Conservation (phyloP, 2,797 vertebrate genomes). For the Oceanodroma leucorhoa region DNA sequence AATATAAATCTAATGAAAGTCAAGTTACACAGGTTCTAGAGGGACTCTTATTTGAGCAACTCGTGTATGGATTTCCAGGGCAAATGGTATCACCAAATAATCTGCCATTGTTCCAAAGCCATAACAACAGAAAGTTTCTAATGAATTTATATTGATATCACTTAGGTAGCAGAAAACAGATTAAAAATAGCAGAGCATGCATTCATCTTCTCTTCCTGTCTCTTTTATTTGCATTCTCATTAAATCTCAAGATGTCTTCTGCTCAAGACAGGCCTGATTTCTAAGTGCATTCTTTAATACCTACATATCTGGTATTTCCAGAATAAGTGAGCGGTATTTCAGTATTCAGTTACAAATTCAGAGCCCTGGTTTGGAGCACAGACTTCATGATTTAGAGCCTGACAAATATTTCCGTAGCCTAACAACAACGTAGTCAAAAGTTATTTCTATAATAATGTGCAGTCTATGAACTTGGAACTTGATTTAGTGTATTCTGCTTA, state of each 20-base stretch:
- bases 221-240: background rate
- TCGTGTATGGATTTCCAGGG: background rate
- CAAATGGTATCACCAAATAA: background rate
- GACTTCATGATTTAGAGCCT: background rate
- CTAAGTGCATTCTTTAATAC: background rate
- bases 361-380: background rate
- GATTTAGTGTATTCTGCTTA: background rate
- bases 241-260: background rate
- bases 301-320: background rate
- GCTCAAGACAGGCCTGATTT: background rate
- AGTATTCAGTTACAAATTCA: background rate
- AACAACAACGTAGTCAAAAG: background rate
- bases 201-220: background rate
- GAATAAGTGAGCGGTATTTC: accelerated
- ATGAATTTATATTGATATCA: background rate
- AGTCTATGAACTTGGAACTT: background rate
- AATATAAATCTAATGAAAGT: background rate
- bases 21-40: background rate
- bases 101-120: background rate
- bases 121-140: background rate
- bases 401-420: background rate
- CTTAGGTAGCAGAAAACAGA: background rate
- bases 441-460: background rate
- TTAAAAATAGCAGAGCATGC: background rate
- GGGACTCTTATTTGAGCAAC: background rate